Evolutionary conservation across 1,140 invertebrate species (phyloP).

Genomic region (Drosophila chauvacae): DNA sequence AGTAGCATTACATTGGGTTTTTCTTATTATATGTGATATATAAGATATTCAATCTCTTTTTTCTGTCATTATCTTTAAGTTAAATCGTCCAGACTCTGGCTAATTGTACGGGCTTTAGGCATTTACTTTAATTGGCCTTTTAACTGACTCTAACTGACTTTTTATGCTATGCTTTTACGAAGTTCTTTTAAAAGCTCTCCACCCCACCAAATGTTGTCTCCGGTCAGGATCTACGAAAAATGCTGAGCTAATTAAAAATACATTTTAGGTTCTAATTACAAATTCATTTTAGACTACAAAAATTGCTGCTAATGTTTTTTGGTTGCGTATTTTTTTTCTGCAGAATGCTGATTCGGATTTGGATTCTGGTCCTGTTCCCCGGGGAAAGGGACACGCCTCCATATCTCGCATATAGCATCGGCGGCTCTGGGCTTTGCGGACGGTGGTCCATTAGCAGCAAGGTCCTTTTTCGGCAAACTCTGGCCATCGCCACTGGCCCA

Average conservation of each 20-base stretch:
- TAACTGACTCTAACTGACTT: conserved; percentile 5
- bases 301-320: conserved; percentile 64
- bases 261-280: conserved; percentile 64
- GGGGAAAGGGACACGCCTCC: conserved; percentile 35
- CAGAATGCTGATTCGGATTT: conserved; percentile 15
- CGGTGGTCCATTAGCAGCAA: conserved; percentile 69
- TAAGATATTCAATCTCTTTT: not conserved
- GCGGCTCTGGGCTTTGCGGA: conserved; percentile 12
- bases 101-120: not conserved
- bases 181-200: not conserved
- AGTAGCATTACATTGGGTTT: not conserved
- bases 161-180: conserved; percentile 9
- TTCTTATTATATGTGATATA: not conserved
- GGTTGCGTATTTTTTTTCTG: conserved; percentile 1
- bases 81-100: conserved; percentile 1
- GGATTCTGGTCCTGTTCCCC: conserved; percentile 1
- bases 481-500: conserved; percentile 41
- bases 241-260: conserved; percentile 77
- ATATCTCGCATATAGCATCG: conserved; percentile 35
- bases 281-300: conserved; percentile 73
- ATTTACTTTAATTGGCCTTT: conserved; percentile 18
- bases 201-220: not conserved
- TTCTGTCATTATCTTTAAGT: not conserved
- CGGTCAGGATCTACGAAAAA: conserved; percentile 45
- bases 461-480: conserved; percentile 35